phyloP scores from a whole-genome alignment of 2,797 vertebrate genomes.

The Coranthus polyacanthus region DNA sequence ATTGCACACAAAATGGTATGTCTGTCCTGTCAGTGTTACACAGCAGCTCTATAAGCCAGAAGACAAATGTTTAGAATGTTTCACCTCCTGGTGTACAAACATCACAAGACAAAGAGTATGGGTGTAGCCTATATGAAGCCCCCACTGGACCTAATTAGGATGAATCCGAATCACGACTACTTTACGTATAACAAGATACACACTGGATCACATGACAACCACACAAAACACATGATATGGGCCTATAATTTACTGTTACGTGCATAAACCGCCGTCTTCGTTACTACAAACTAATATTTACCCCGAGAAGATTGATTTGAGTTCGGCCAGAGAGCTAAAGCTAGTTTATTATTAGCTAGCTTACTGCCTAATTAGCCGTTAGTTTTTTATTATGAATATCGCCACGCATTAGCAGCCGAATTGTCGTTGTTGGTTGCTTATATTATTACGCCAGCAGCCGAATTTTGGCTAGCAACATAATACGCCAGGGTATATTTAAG shows the following conservation, averaged over 20 bases:
- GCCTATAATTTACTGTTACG: not conserved
- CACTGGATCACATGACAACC: too few species aligned
- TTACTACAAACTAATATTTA: constrained; percentile 5
- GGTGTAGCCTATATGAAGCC: not conserved
- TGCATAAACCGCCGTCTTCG: not conserved
- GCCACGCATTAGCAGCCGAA: not conserved
- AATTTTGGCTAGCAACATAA: not conserved
- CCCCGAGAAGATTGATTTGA: not conserved
- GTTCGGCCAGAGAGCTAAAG: not conserved
- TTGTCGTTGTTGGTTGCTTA: not conserved
- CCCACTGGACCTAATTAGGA: constrained; percentile 50
- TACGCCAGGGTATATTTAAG: not conserved
- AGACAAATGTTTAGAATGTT: constrained; percentile 6
- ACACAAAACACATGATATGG: not conserved
- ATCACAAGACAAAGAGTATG: constrained; percentile 1
- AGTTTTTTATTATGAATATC: not conserved
- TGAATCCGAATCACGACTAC: not conserved
- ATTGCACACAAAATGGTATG: too few species aligned
- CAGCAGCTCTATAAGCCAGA: too few species aligned
- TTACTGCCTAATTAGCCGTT: not conserved
- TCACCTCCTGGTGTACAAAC: constrained; percentile 7
- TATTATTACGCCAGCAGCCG: not conserved
- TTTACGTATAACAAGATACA: not conserved
- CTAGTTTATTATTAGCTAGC: not conserved
- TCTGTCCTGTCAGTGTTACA: too few species aligned